These are phyloP conservation scores for Deroplatys truncata DNA, from an alignment of 2,888 invertebrate genomes.

Conservation along the genomic window DNA sequence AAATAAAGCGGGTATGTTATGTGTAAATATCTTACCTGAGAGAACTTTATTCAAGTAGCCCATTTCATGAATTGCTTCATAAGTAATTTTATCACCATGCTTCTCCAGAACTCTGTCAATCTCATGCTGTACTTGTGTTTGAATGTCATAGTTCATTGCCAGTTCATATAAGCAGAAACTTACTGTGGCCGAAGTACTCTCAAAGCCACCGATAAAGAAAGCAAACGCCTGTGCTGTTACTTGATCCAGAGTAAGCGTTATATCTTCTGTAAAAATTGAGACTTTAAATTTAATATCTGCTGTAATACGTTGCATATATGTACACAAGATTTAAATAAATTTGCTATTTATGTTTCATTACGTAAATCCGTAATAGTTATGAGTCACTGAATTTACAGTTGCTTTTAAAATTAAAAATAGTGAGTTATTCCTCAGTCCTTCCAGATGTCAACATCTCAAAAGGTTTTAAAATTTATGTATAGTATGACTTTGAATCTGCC, in stretches of 20 bases:
- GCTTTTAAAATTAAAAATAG: too few relatives aligned
- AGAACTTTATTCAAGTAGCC: background rate
- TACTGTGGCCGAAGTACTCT: background rate
- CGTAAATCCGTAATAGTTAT: too few relatives aligned
- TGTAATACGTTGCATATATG: background rate
- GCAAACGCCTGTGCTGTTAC: background rate
- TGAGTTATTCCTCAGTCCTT: too few relatives aligned
- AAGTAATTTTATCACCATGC: slow-evolving; percentile 49
- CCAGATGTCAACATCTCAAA: too few relatives aligned
- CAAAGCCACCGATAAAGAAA: background rate
- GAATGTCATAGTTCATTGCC: slow-evolving; percentile 51
- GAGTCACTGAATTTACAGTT: too few relatives aligned
- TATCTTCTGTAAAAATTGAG: background rate
- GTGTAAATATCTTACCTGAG: background rate
- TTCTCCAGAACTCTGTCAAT: slow-evolving; percentile 45
- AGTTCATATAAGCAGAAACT: slow-evolving; percentile 49
- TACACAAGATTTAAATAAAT: too few relatives aligned
- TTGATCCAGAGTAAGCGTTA: background rate
- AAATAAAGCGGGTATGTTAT: background rate
- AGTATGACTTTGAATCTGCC: too few relatives aligned
- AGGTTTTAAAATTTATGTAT: too few relatives aligned
- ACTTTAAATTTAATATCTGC: background rate
- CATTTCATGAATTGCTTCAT: slow-evolving; percentile 50
- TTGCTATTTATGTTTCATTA: too few relatives aligned
- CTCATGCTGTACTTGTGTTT: slow-evolving; percentile 49